Evolutionary conservation across 2,888 invertebrate species (phyloP).

Genomic region (Agonopterix heracliana): DNA sequence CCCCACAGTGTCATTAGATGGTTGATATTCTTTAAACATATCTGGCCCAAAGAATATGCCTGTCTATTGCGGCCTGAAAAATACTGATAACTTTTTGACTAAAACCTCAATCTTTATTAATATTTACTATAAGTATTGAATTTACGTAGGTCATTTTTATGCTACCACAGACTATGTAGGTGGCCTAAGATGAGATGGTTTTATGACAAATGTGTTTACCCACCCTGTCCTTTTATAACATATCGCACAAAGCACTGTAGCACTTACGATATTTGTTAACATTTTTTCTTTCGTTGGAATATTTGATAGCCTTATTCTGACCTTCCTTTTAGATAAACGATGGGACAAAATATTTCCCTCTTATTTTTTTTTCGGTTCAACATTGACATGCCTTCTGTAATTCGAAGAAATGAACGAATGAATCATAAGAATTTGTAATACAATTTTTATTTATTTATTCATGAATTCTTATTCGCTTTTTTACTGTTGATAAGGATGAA

Average conservation of each 20-base stretch:
- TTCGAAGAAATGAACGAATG: slow-evolving; percentile 7
- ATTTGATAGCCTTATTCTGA: slow-evolving; percentile 8
- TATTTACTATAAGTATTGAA: too few relatives aligned
- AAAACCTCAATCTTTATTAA: too few relatives aligned
- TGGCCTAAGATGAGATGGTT: slow-evolving; percentile 16
- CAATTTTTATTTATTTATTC: too few relatives aligned
- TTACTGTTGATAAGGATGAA: too few relatives aligned
- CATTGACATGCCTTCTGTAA: slow-evolving; percentile 8
- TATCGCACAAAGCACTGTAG: slow-evolving; percentile 5
- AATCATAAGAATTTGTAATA: slow-evolving; percentile 10
- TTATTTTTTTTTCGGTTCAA: slow-evolving; percentile 4
- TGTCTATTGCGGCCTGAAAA: too few relatives aligned
- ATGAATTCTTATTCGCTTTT: too few relatives aligned
- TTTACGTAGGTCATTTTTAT: too few relatives aligned
- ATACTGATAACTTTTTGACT: too few relatives aligned
- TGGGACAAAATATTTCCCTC: slow-evolving; percentile 9
- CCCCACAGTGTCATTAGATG: too few relatives aligned
- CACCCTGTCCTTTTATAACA: slow-evolving; percentile 7
- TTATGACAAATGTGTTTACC: slow-evolving; percentile 49
- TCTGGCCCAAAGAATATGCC: too few relatives aligned
- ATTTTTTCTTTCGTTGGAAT: slow-evolving; percentile 6
- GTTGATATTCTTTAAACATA: too few relatives aligned
- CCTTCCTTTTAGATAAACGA: slow-evolving; percentile 10
- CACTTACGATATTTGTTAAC: slow-evolving; percentile 8
- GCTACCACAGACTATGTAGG: neutral